These are phyloP conservation scores for Galerucella pusilla DNA, from an alignment of 2,888 invertebrate species.

Conservation along the genomic window DNA sequence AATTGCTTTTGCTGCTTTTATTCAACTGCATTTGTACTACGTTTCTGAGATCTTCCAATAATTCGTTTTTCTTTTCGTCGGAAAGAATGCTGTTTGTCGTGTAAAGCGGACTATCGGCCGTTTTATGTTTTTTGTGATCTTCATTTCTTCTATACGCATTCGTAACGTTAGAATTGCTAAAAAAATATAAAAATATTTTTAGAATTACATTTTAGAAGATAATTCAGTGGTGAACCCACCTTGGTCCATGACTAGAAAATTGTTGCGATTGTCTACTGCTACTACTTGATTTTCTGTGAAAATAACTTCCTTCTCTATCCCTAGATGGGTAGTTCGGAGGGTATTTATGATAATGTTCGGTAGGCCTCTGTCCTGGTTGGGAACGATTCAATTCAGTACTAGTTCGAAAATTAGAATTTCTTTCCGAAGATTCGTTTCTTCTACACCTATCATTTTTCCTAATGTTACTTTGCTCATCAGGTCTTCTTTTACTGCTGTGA, in stretches of 20 bases:
- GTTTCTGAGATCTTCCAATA: constrained; percentile 15
- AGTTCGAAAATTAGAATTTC: constrained; percentile 2
- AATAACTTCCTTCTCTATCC: neutral
- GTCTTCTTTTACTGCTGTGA: neutral
- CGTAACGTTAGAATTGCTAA: neutral
- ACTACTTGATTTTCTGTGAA: neutral
- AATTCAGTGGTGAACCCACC: neutral
- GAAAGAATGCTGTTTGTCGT: neutral
- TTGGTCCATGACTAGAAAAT: neutral
- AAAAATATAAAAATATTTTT: neutral
- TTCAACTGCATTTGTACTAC: constrained; percentile 8
- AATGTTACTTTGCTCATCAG: neutral
- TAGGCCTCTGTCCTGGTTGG: neutral
- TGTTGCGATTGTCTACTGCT: neutral
- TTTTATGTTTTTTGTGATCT: neutral
- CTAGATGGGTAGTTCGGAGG: neutral
- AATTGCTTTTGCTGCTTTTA: constrained; percentile 8
- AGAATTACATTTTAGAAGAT: neutral
- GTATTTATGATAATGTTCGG: neutral
- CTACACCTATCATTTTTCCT: neutral
- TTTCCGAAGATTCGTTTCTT: constrained; percentile 6
- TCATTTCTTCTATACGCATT: neutral
- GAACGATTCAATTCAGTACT: constrained; percentile 8
- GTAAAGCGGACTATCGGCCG: neutral
- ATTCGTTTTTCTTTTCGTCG: constrained; percentile 13